These are phyloP conservation scores for Chrysopa pallens DNA, from an alignment of 1,140 invertebrate species.

Conservation along the genomic window DNA sequence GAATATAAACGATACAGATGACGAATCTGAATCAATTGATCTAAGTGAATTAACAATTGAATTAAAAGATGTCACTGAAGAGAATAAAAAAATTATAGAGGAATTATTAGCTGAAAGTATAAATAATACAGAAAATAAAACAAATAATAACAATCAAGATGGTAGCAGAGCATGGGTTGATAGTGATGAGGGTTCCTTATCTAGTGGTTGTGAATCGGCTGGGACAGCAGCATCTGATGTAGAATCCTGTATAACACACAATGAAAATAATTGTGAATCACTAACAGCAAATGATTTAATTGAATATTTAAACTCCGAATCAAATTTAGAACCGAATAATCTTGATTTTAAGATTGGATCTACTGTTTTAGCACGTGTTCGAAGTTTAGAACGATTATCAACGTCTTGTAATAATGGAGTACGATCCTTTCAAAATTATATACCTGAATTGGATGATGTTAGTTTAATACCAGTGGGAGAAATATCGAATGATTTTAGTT, in stretches of 20 bases:
- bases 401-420: background rate
- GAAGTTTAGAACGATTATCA: constrained; percentile 11
- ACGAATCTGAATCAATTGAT: background rate
- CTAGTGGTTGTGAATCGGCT: constrained; percentile 59
- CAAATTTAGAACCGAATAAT: constrained; percentile 14
- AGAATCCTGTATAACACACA: constrained; percentile 9
- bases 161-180: constrained; percentile 18
- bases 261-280: constrained; percentile 23
- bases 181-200: constrained; percentile 57
- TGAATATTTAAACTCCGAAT: constrained; percentile 3
- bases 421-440: background rate
- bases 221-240: constrained; percentile 39
- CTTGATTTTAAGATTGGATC: constrained; percentile 20
- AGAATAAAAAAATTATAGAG: background rate
- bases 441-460: constrained; percentile 17
- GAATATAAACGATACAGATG: background rate
- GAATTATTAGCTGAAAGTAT: background rate
- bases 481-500: constrained; percentile 19
- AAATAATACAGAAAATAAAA: background rate
- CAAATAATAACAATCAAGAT: background rate
- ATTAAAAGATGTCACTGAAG: background rate
- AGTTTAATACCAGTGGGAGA: constrained; percentile 21
- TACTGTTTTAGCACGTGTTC: constrained; percentile 13
- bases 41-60: background rate
- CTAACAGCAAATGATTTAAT: constrained; percentile 1